Conservation (phyloP, 1,140 invertebrate genomes). For the Bombus pyrosoma region DNA sequence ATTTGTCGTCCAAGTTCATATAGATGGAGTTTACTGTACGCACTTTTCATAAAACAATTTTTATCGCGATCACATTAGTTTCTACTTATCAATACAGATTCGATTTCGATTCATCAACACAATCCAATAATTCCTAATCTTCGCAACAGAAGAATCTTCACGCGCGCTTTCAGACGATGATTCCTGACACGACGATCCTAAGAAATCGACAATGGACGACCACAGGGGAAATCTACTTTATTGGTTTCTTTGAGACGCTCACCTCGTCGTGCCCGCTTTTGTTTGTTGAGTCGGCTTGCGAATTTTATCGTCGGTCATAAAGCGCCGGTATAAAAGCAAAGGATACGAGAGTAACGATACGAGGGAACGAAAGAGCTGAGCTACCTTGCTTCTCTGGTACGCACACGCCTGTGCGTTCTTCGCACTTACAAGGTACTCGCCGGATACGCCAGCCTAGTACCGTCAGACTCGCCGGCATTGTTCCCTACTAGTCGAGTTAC, state of each 20-base stretch:
- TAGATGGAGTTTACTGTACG: too few species aligned
- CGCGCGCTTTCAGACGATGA: not conserved
- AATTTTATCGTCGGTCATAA: conserved; percentile 57
- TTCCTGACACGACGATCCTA: not conserved
- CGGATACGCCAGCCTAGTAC: conserved; percentile 5
- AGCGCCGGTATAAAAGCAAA: conserved; percentile 30
- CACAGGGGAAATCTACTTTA: conserved; percentile 41
- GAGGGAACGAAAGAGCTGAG: conserved; percentile 33
- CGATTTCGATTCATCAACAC: too few species aligned
- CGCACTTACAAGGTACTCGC: not conserved
- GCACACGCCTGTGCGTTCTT: not conserved
- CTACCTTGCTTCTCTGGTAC: not conserved
- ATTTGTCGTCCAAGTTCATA: not conserved
- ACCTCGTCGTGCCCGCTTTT: conserved; percentile 31
- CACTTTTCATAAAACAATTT: too few species aligned
- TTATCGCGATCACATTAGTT: too few species aligned
- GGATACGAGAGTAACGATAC: conserved; percentile 40
- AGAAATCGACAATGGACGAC: not conserved
- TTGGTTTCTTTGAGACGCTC: conserved; percentile 43
- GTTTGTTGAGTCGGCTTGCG: conserved; percentile 37
- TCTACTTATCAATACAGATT: too few species aligned
- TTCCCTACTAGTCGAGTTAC: conserved; percentile 48
- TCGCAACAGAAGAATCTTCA: not conserved
- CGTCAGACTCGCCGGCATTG: conserved; percentile 52
- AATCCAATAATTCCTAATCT: not conserved